Percentiles rank a stretch among this genome's conserved stretches.
These are phyloP conservation scores for Bujurquina vittata DNA, from an alignment of 2,113 vertebrate species.

Conservation along the genomic window DNA sequence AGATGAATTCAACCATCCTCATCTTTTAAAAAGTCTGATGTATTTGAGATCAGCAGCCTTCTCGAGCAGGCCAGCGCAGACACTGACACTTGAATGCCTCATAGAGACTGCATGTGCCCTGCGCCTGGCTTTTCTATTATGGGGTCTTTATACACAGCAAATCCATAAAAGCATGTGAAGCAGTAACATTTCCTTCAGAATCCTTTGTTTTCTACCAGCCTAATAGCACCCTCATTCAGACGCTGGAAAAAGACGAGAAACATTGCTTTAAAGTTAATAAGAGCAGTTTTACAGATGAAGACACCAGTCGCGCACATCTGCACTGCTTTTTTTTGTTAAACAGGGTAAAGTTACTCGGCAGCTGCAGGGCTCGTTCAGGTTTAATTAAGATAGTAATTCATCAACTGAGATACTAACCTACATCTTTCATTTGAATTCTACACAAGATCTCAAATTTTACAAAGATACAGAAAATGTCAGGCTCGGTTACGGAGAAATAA, in stretches of 20 bases:
- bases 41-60: slow-evolving; percentile 40
- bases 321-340: neutral
- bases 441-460: slow-evolving; percentile 3
- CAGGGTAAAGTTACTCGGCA: neutral
- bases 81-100: slow-evolving; percentile 42
- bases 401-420: neutral
- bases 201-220: slow-evolving; percentile 28
- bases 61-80: slow-evolving; percentile 29
- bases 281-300: neutral
- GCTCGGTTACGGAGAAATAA: neutral
- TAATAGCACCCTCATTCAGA: slow-evolving; percentile 8
- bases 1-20: slow-evolving; percentile 32
- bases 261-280: neutral
- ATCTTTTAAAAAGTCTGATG: slow-evolving; percentile 52
- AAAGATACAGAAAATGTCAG: slow-evolving; percentile 2
- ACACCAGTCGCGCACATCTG: neutral
- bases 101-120: slow-evolving; percentile 1
- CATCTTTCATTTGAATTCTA: neutral
- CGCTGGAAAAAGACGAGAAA: neutral
- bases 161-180: slow-evolving; percentile 47
- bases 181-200: slow-evolving; percentile 42
- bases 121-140: slow-evolving; percentile 34
- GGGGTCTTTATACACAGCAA: slow-evolving; percentile 16
- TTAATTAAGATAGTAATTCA: slow-evolving; percentile 15
- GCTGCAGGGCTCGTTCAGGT: neutral